These are phyloP conservation scores for Eupithecia inturbata DNA, from an alignment of 2,888 invertebrate genomes.

Conservation along the genomic window DNA sequence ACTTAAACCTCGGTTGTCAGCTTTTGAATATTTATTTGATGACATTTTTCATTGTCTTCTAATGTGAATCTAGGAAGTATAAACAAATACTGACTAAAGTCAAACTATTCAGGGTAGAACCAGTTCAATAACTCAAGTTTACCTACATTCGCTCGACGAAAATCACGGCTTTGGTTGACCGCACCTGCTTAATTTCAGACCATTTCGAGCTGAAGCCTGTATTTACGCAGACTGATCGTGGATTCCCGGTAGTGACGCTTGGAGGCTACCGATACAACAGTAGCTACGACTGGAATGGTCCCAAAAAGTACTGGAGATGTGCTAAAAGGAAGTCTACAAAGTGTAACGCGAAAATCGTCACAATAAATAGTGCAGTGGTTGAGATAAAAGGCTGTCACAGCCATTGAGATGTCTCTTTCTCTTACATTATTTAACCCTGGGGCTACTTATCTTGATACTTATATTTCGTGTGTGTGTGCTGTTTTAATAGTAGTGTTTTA, in stretches of 20 bases:
- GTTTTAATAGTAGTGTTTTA: too few species aligned
- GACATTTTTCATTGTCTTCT: too few species aligned
- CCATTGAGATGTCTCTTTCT: not conserved
- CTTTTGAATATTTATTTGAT: too few species aligned
- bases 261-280: not conserved
- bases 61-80: not conserved
- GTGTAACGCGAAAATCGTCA: slow-evolving; percentile 11
- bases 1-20: too few species aligned
- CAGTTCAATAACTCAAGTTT: not conserved
- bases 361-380: not conserved
- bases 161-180: not conserved
- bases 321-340: not conserved
- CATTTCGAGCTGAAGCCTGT: not conserved
- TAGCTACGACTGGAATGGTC: not conserved
- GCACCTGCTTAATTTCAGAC: not conserved
- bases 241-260: not conserved
- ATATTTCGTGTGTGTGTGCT: too few species aligned
- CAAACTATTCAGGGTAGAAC: too few species aligned
- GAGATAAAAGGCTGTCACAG: not conserved
- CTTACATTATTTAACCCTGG: not conserved
- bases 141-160: not conserved
- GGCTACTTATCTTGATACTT: too few species aligned
- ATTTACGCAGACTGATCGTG: not conserved
- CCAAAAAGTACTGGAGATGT: not conserved
- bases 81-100: too few species aligned